phyloP scores from a whole-genome alignment of 2,797 vertebrate species.

The Podargus strigoides region DNA sequence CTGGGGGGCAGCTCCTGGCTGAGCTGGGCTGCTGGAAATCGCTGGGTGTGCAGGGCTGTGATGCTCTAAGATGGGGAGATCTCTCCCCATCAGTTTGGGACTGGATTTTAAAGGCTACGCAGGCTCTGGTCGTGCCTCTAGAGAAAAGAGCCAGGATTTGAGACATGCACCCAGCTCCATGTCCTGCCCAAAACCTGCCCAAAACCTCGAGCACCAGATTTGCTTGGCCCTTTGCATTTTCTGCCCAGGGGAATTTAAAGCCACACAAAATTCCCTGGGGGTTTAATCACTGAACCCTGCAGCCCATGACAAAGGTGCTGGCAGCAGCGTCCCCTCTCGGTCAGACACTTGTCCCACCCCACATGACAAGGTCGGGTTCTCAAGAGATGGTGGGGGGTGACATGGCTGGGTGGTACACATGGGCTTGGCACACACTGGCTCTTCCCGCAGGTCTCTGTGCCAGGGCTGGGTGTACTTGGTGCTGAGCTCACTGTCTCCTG shows the following conservation, averaged over 20 bases:
- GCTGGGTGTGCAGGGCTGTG: rapidly evolving
- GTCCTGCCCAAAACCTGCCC: too few relatives aligned
- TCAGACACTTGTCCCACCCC: not conserved
- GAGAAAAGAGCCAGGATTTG: not conserved
- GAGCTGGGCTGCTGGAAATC: not conserved
- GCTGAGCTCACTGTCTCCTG: not conserved
- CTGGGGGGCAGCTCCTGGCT: not conserved
- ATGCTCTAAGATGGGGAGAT: not conserved
- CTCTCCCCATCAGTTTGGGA: not conserved
- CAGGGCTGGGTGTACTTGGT: not conserved
- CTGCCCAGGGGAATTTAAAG: too few relatives aligned
- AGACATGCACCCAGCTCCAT: not conserved
- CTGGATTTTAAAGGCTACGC: not conserved
- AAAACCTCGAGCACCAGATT: too few relatives aligned
- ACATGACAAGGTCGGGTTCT: too few relatives aligned
- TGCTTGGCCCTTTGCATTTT: too few relatives aligned
- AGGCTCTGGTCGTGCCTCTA: not conserved
- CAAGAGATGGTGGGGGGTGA: not conserved
- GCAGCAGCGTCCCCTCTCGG: not conserved
- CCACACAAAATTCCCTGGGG: not conserved
- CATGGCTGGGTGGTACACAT: rapidly evolving
- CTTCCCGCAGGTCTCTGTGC: not conserved
- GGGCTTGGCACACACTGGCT: rapidly evolving
- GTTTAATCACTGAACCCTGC: not conserved
- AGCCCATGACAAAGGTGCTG: rapidly evolving